Evolutionary conservation across 1,140 invertebrate species (phyloP), one percentile per base, ranked within the genome.

Genomic region (Oppia nitens): DNA sequence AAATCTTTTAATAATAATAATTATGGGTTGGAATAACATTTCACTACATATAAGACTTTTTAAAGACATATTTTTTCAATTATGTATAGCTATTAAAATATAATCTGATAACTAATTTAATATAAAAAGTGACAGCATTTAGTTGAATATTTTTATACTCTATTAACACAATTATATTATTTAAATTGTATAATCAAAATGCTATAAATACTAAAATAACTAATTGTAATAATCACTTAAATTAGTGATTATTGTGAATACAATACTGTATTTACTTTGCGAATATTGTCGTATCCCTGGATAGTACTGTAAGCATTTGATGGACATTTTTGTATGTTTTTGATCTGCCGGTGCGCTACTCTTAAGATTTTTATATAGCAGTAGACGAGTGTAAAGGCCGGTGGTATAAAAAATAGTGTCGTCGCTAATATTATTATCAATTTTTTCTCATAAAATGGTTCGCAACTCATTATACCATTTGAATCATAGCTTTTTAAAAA

Each of bases 351-450:
- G 11, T 56, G 55, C 9, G 55, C 55, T 12, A 56, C 55, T 9
- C 27, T 3, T n/a, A 56, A 47, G 3, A 56, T 56, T 3, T 27
- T 29, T 56, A 32, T 56, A 49, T 56, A 56, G 28, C 55, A 56
- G 21, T 56, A 56, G 28, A 56, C 25, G 9, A 56, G 17, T 4
- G 47, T 29, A 11, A 40, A 12, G 21, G 32, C 32, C 11, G 55
- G 32, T 56, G 55, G 55, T 32, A 56, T 56, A 32, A 56, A 56
- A 32, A 56, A 56, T 47, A 56, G 21, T 3, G 6, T 9, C 9
- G 32, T 32, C 14, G 55, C 55, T 20, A 47, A 12, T 24, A 56
- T 45, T 11, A 56, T 56, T n/a, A 56, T 45, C 6, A 14, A 6
- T n/a, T 51, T 51, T 24, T 51, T 52, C 12, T 47, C 20, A 26